Percentiles rank a stretch among this genome's conserved stretches.
Conservation (phyloP, 2,113 vertebrate species). For the Cranoglanis bouderius region DNA sequence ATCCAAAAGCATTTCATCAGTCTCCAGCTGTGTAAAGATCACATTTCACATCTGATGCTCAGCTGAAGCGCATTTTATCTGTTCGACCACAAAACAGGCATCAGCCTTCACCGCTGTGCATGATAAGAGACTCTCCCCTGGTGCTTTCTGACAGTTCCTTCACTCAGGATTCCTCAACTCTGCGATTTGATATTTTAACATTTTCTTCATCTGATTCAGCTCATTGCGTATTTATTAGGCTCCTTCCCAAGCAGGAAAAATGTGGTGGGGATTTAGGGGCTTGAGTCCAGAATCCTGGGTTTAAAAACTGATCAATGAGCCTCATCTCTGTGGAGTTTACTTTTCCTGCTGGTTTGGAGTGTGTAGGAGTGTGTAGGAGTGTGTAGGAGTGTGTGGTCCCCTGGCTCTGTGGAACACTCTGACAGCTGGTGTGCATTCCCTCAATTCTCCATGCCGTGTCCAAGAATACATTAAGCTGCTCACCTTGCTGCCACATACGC, state of each 20-base stretch:
- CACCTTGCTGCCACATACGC: not conserved
- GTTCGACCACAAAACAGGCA: not conserved
- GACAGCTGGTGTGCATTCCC: slow-evolving; percentile 27
- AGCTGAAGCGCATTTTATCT: slow-evolving; percentile 14
- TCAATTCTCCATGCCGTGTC: not conserved
- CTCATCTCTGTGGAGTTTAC: not conserved
- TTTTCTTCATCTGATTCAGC: not conserved
- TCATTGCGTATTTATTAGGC: not conserved
- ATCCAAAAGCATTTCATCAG: slow-evolving; percentile 20
- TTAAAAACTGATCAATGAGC: slow-evolving; percentile 27
- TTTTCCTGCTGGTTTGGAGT: not conserved
- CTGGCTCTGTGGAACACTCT: not conserved
- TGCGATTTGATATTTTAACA: not conserved
- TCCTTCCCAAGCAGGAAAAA: not conserved
- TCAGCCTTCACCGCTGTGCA: not conserved
- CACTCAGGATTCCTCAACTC: not conserved
- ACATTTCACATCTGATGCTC: slow-evolving; percentile 13
- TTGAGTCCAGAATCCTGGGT: not conserved
- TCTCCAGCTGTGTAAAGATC: slow-evolving; percentile 12
- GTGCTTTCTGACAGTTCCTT: not conserved
- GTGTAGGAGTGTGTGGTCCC: not conserved
- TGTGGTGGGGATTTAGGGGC: slow-evolving; percentile 2
- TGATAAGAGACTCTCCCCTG: not conserved
- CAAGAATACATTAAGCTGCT: slow-evolving; percentile 34
- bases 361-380: not conserved